Base-by-base conservation (phyloP, 2,888 invertebrate species). In the Drosophila vallismaia region DNA sequence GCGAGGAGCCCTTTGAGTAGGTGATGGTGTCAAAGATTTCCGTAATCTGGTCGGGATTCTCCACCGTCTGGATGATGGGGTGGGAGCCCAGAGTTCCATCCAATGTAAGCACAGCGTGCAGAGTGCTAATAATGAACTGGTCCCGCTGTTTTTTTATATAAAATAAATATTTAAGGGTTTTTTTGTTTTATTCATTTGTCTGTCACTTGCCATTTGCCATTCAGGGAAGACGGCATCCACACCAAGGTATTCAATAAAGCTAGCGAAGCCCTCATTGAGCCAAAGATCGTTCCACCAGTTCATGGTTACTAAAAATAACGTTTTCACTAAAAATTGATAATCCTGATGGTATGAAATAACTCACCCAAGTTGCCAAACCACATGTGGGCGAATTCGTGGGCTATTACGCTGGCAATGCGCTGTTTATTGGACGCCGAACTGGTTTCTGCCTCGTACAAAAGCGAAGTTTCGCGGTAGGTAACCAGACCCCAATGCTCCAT, bases 401-500 rank as follows among this genome's bases (percentile, higher is more conserved):
- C 95, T 24, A 99, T 94, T 0, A 97, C 96, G 54, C 94, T 93
- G 8, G 96, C 96, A 1, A 97, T 95, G 74, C 94, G 92, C 83
- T 97, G 95, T 89, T 95, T 95, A 88, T 97, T 96, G 7, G 91
- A 91, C 0, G 95, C 93, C 0, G 97, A 96, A 48, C 96, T 96
- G 2, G 94, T 94, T 0, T 91, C 91, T 6, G 93, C 91, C 77
- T 97, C 95, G 78, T 95, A 97, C 0, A 99, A 93, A 57, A 99
- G 93, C 52, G 95, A 93, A 0, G 95, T 95, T 92, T 98, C 98
- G 72, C 98, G 93, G 91, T 95, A 99, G 0, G 98, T 98, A 10
- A 99, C 96, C 52, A 99, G 92, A 4, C 94, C 94, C 99, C 99
- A 99, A 97, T 92, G 98, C 96, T 99, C 99, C 94, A 99, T 99